Percentiles rank a stretch among this genome's conserved stretches.
These are phyloP conservation scores for Euthynnus affinis DNA, from an alignment of 2,797 vertebrate genomes.

Conservation along the genomic window DNA sequence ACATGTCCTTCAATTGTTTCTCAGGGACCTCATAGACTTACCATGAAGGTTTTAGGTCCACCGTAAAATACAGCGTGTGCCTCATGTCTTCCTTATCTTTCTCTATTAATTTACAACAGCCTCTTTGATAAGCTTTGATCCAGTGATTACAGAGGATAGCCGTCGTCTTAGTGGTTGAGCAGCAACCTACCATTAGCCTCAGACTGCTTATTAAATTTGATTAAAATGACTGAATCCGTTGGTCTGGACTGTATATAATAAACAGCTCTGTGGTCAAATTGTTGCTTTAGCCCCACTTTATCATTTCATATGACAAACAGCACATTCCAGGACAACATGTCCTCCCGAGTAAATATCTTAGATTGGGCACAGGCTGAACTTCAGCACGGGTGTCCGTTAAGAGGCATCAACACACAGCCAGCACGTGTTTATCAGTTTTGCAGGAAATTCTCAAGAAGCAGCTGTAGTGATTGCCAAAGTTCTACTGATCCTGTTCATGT, in stretches of 20 bases:
- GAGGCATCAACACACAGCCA: slow-evolving; percentile 27
- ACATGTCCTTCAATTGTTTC: slow-evolving; percentile 77
- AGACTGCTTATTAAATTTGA: slow-evolving; percentile 66
- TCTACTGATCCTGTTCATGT: slow-evolving; percentile 28
- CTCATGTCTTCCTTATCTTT: slow-evolving; percentile 6
- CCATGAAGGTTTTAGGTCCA: slow-evolving; percentile 28
- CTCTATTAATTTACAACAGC: slow-evolving; percentile 15
- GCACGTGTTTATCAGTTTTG: slow-evolving; percentile 38
- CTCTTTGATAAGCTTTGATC: slow-evolving; percentile 50
- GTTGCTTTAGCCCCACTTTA: slow-evolving; percentile 29
- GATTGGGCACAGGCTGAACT: slow-evolving; percentile 21
- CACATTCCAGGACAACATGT: slow-evolving; percentile 40
- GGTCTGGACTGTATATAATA: slow-evolving; percentile 49
- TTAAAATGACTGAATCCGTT: slow-evolving; percentile 55
- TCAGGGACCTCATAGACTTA: slow-evolving; percentile 34
- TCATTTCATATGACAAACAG: slow-evolving; percentile 52
- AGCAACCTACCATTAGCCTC: slow-evolving; percentile 48
- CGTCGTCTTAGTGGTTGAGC: slow-evolving; percentile 33
- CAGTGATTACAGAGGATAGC: slow-evolving; percentile 11
- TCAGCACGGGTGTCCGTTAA: slow-evolving; percentile 7
- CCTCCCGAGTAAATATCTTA: slow-evolving; percentile 3
- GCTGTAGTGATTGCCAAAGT: slow-evolving; percentile 35
- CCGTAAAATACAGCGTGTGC: not conserved
- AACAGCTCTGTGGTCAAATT: slow-evolving; percentile 37
- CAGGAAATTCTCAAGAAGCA: slow-evolving; percentile 62